These are phyloP conservation scores for Laothoe populi DNA, from an alignment of 2,888 invertebrate species.

Conservation along the genomic window DNA sequence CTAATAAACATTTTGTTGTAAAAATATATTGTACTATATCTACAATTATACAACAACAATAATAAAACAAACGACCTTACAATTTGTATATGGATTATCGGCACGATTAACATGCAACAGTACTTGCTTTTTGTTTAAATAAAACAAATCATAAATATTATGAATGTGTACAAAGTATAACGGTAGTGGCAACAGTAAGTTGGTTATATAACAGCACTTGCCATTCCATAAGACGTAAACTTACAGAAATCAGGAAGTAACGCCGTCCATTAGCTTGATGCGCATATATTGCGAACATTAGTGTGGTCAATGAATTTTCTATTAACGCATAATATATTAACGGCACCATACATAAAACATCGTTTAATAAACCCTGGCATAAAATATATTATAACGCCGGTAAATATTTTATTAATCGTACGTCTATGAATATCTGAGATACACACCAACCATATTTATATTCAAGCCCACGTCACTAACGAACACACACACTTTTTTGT, in stretches of 20 bases:
- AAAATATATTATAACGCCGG: too few species aligned
- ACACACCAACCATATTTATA: too few species aligned
- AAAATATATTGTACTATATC: not conserved
- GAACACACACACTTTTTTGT: too few species aligned
- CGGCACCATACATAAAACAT: not conserved
- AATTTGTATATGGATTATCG: not conserved
- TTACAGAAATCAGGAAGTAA: conserved; percentile 67
- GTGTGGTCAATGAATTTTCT: conserved; percentile 43
- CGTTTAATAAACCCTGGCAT: too few species aligned
- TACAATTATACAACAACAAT: too few species aligned
- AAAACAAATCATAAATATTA: conserved; percentile 40
- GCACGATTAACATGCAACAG: not conserved
- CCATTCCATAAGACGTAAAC: conserved; percentile 51
- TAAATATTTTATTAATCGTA: too few species aligned
- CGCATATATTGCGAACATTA: conserved; percentile 46
- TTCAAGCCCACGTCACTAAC: too few species aligned
- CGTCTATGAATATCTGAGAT: too few species aligned
- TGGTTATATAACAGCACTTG: conserved; percentile 52
- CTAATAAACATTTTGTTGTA: not conserved
- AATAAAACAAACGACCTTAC: too few species aligned
- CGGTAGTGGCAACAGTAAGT: conserved; percentile 60
- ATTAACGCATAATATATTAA: conserved; percentile 31
- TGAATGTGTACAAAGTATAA: conserved; percentile 44
- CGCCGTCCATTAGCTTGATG: conserved; percentile 44
- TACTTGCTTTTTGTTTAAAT: conserved; percentile 40